Evolutionary conservation across 2,888 invertebrate genomes (phyloP).

Genomic region (Epirrita christyi): DNA sequence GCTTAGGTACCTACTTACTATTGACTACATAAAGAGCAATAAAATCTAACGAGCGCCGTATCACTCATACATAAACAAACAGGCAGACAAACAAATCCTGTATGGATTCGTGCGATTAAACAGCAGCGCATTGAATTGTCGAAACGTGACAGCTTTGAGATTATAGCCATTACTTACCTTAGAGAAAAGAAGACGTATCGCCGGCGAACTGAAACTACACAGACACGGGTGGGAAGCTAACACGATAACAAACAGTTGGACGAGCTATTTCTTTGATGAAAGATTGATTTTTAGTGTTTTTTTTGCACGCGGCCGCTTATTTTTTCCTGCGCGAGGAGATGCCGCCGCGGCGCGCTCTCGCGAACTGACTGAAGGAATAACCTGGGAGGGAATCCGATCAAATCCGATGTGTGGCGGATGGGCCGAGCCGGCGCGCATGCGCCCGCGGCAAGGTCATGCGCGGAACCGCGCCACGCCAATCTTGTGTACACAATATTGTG

Average conservation of each 20-base stretch:
- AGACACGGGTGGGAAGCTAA: slow-evolving; percentile 5
- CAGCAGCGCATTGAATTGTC: slow-evolving; percentile 69
- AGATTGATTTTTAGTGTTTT: slow-evolving; percentile 40
- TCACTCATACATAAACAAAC: slow-evolving; percentile 45
- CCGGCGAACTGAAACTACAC: slow-evolving; percentile 20
- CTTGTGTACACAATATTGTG: slow-evolving; percentile 44
- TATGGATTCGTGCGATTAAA: slow-evolving; percentile 64
- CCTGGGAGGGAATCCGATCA: slow-evolving; percentile 35
- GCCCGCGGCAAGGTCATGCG: slow-evolving; percentile 70
- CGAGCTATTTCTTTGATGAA: slow-evolving; percentile 34
- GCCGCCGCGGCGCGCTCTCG: slow-evolving; percentile 59
- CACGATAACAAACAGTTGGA: slow-evolving; percentile 2
- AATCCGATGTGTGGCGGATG: slow-evolving; percentile 46
- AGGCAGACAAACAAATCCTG: slow-evolving; percentile 62
- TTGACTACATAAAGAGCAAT: slow-evolving; percentile 43
- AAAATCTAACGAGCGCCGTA: slow-evolving; percentile 58
- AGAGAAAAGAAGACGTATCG: slow-evolving; percentile 15
- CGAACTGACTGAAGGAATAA: slow-evolving; percentile 71
- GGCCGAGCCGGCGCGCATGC: slow-evolving; percentile 58
- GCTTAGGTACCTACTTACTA: slow-evolving; percentile 1
- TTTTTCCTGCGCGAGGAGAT: slow-evolving; percentile 27
- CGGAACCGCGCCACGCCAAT: slow-evolving; percentile 49
- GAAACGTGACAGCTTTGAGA: slow-evolving; percentile 69
- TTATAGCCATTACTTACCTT: slow-evolving; percentile 58
- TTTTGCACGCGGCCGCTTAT: slow-evolving; percentile 41